phyloP scores from a whole-genome alignment of 2,888 invertebrate genomes.

The Brassicogethes aeneus region DNA sequence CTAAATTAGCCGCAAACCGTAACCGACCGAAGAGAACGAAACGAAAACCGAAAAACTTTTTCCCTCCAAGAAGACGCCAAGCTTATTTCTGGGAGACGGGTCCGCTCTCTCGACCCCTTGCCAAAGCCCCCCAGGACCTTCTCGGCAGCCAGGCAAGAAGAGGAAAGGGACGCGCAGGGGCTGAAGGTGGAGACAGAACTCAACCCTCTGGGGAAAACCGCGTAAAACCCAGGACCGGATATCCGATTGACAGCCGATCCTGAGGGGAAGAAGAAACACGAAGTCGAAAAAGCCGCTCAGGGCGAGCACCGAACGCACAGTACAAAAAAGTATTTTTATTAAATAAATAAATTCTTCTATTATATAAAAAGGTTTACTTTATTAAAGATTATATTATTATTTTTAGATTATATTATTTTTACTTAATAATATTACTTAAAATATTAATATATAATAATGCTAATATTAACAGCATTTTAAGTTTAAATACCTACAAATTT shows the following conservation, averaged over 20 bases:
- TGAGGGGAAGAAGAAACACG: conserved; percentile 3
- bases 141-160: conserved; percentile 12
- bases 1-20: not conserved
- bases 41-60: too few species aligned
- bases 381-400: too few species aligned
- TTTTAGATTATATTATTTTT: too few species aligned
- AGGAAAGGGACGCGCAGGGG: not conserved
- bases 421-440: too few species aligned
- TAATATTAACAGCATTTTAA: too few species aligned
- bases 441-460: too few species aligned
- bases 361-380: too few species aligned
- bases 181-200: not conserved
- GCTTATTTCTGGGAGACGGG: not conserved
- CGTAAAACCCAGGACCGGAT: conserved; percentile 29
- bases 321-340: too few species aligned
- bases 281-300: not conserved
- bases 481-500: too few species aligned
- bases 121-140: conserved; percentile 8
- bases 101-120: conserved; percentile 9
- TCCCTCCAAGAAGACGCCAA: too few species aligned
- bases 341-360: too few species aligned
- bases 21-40: too few species aligned
- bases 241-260: conserved; percentile 28
- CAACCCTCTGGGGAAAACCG: conserved; percentile 24
- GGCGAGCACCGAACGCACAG: not conserved